These are phyloP conservation scores for Hylaea fasciaria DNA, from an alignment of 2,888 invertebrate genomes.

Conservation along the genomic window DNA sequence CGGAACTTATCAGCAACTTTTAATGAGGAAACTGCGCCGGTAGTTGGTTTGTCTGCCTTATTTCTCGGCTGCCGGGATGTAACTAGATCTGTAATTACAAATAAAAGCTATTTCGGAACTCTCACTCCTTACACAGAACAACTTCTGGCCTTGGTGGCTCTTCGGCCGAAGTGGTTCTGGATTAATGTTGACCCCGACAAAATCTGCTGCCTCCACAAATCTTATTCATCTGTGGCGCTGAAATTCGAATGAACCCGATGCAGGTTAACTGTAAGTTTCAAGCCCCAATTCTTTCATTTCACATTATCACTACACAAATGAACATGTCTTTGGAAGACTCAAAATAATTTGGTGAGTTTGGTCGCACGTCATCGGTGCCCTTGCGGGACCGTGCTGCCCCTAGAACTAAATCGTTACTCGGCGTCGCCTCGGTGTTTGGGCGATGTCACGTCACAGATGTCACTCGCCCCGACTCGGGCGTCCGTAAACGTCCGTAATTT, in stretches of 20 bases:
- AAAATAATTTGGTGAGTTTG: conserved; percentile 9
- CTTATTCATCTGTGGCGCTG: too few relatives aligned
- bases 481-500: conserved; percentile 24
- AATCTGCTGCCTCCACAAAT: too few relatives aligned
- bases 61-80: conserved; percentile 15
- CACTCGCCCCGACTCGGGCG: conserved; percentile 14
- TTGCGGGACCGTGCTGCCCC: background rate
- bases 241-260: too few relatives aligned
- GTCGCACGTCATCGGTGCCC: conserved; percentile 5
- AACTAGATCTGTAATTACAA: conserved; percentile 19
- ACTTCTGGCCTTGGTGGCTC: background rate
- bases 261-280: too few relatives aligned
- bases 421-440: background rate
- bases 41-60: conserved; percentile 29
- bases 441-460: conserved; percentile 23
- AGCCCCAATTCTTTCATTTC: background rate
- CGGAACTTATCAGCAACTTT: conserved; percentile 19
- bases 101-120: conserved; percentile 7
- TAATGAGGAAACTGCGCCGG: conserved; percentile 30
- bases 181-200: background rate
- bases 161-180: background rate
- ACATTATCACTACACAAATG: background rate
- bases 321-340: conserved; percentile 4
- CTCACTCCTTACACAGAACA: background rate
- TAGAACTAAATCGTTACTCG: conserved; percentile 21